Conservation (phyloP, 2,888 invertebrate genomes). For the Euplexia lucipara region DNA sequence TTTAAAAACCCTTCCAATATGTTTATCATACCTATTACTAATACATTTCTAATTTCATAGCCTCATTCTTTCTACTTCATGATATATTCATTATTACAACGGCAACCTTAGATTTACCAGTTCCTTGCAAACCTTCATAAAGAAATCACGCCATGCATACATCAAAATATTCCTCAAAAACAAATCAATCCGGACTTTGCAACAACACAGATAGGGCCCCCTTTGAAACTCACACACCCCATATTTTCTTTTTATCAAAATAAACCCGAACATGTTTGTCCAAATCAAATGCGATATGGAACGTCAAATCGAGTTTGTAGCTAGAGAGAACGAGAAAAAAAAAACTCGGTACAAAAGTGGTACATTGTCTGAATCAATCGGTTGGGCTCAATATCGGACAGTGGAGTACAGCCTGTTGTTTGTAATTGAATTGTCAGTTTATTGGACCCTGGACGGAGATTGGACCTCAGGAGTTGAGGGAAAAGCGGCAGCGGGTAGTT, state of each 20-base stretch:
- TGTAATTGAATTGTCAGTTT: slow-evolving; percentile 82
- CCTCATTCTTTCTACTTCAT: not conserved
- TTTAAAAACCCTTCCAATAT: too few species aligned
- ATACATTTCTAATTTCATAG: not conserved
- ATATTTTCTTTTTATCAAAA: slow-evolving; percentile 58
- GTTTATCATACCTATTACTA: not conserved
- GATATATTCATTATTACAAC: not conserved
- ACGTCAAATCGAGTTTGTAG: slow-evolving; percentile 58
- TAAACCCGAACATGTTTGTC: slow-evolving; percentile 51
- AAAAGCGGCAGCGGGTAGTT: slow-evolving; percentile 41
- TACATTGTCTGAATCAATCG: slow-evolving; percentile 68
- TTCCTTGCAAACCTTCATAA: not conserved
- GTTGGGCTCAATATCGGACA: slow-evolving; percentile 64
- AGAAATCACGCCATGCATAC: not conserved
- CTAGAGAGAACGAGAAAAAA: slow-evolving; percentile 37
- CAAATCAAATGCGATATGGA: slow-evolving; percentile 54
- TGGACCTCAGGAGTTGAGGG: slow-evolving; percentile 43
- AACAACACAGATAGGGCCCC: slow-evolving; percentile 29
- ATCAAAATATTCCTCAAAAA: slow-evolving; percentile 26
- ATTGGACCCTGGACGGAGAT: slow-evolving; percentile 73
- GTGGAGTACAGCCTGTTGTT: slow-evolving; percentile 70
- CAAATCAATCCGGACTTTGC: slow-evolving; percentile 23
- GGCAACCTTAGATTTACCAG: not conserved
- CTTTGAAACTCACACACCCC: slow-evolving; percentile 26
- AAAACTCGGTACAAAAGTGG: slow-evolving; percentile 55